These are phyloP conservation scores for Beris chalybata DNA, from an alignment of 2,888 invertebrate genomes.

Conservation along the genomic window DNA sequence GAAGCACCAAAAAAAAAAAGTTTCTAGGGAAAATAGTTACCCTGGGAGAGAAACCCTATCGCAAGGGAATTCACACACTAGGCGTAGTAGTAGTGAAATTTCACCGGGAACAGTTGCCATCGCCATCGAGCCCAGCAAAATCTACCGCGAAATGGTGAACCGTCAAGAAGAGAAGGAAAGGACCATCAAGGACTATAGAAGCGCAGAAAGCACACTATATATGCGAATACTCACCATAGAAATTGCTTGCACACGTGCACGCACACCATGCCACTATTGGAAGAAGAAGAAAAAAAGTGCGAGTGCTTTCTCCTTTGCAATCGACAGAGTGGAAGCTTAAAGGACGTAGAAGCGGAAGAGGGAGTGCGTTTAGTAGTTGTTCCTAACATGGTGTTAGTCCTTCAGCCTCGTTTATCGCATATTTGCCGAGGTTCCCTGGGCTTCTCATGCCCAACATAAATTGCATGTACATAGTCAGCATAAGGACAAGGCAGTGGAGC, in stretches of 20 bases:
- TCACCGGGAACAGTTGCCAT: slow-evolving; percentile 30
- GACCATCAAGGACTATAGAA: background rate
- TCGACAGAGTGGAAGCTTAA: no score
- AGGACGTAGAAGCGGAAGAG: no score
- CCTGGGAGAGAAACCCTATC: slow-evolving; percentile 32
- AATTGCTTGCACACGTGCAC: slow-evolving; percentile 32
- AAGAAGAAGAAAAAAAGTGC: no score
- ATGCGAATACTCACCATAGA: slow-evolving; percentile 20
- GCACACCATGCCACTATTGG: slow-evolving; percentile 11
- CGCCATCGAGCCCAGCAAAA: slow-evolving; percentile 14
- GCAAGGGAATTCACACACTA: slow-evolving; percentile 23
- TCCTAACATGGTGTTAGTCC: no score
- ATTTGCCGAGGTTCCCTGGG: no score
- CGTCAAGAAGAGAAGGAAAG: slow-evolving; percentile 17
- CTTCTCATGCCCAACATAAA: no score
- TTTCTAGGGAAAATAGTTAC: slow-evolving; percentile 27
- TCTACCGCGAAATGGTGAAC: slow-evolving; percentile 9
- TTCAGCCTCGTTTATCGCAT: no score
- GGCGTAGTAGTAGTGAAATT: slow-evolving; percentile 9
- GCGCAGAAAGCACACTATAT: background rate
- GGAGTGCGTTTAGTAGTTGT: no score
- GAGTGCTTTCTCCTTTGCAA: no score
- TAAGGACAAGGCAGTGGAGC: no score
- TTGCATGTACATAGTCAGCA: no score
- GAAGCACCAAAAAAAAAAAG: slow-evolving; percentile 4